A percentile compares a stretch with the other conserved stretches of the same genome.
Conservation (phyloP, 2,888 invertebrate species). For the Synergus laeviventris region DNA sequence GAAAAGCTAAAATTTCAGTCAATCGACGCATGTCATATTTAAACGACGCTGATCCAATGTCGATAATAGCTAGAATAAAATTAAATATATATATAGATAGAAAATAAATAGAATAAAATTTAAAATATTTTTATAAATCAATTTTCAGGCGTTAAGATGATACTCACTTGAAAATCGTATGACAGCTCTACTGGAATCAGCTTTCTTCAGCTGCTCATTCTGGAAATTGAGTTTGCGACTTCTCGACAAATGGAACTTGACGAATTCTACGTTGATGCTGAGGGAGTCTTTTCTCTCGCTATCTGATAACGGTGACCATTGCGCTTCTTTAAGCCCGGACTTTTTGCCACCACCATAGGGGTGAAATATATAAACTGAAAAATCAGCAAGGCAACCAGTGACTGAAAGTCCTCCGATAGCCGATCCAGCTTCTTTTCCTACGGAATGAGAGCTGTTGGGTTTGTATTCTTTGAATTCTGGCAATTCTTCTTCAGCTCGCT, state of each 20-base stretch:
- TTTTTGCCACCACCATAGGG: slow-evolving; percentile 96
- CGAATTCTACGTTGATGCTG: slow-evolving; percentile 97
- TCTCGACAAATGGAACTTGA: slow-evolving; percentile 95
- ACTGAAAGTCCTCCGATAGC: slow-evolving; percentile 93
- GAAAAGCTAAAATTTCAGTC: slow-evolving; percentile 97
- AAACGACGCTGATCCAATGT: slow-evolving; percentile 96
- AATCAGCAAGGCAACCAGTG: slow-evolving; percentile 97
- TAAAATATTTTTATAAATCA: background rate
- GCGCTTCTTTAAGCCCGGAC: slow-evolving; percentile 86
- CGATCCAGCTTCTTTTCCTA: slow-evolving; percentile 76
- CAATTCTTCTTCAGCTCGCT: slow-evolving; percentile 87
- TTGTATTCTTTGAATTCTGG: slow-evolving; percentile 74
- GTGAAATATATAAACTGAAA: slow-evolving; percentile 98
- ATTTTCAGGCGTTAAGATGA: background rate
- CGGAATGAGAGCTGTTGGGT: slow-evolving; percentile 68
- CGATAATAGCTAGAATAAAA: slow-evolving; percentile 86
- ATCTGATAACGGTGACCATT: slow-evolving; percentile 91
- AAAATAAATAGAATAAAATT: slow-evolving; percentile 22
- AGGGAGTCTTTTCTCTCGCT: slow-evolving; percentile 96
- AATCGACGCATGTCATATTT: slow-evolving; percentile 99
- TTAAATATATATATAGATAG: background rate
- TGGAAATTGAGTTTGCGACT: slow-evolving; percentile 93
- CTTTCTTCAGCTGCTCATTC: slow-evolving; percentile 73
- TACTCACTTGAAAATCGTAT: slow-evolving; percentile 92
- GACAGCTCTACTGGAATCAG: slow-evolving; percentile 88